Evolutionary conservation across 2,888 invertebrate species (phyloP), one percentile per base, ranked within the genome.

Genomic region (Ophioninae sp.): DNA sequence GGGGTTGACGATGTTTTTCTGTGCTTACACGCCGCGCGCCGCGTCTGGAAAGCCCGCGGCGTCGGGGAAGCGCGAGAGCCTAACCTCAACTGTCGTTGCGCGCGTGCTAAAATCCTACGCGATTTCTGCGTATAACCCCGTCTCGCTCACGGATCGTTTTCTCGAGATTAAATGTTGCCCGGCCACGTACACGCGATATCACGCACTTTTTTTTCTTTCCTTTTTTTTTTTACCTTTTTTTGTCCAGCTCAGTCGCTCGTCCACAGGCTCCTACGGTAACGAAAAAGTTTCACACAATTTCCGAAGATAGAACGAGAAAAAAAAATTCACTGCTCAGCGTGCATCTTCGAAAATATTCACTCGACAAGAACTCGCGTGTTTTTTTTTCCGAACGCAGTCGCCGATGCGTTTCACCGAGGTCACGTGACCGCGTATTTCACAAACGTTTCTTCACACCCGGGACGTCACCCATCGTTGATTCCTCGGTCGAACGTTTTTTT

Each of bases 71-170:
- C 51, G 68, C 61, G 44, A 68, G 61, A 56, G 71, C 59, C 74
- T 74, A 77, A 77, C 77, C 80, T 65, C 44, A 83, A 68, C 76
- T 75, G 74, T 80, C 63, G 80, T 73, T 80, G 80, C 80, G 73
- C 80, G 80, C 80, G 83, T 80, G 69, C 65, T 58, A 73, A 73
- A 79, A 30, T 23, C 65, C 65, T 67, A 58, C 30, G n/a, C n/a
- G 41, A n/a, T 61, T 22, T 13, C 44, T 72, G 41, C 79, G 56
- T 72, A 72, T 51, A 10, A 51, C 65, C 65, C 73, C 56, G n/a
- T 20, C 58, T 58, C 51, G 23, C 72, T 58, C 30, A 22, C 65
- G 65, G 17, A 72, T 61, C 79, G 79, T 64, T 65, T 67, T 71
- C 56, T 77, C 63, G 30, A 58, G 30, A 63, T 74, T 63, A 73